These are phyloP conservation scores for Bradypodion ventrale DNA, from an alignment of 2,797 vertebrate species.

Conservation along the genomic window DNA sequence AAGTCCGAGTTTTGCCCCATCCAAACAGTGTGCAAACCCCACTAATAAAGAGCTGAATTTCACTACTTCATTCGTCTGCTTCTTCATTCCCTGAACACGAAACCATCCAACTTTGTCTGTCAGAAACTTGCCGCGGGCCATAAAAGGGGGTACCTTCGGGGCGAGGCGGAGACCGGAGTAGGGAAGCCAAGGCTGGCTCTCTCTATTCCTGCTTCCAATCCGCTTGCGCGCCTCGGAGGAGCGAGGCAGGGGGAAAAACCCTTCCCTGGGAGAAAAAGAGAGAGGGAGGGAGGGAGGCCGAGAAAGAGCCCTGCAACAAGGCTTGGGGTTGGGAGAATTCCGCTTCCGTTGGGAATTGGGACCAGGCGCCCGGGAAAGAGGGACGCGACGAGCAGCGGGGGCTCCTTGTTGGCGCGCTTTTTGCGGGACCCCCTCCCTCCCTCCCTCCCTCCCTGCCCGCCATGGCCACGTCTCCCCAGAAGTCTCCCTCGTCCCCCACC, in stretches of 20 bases:
- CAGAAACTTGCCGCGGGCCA: no score
- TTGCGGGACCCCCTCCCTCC: constrained; percentile 32
- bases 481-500: constrained; percentile 90
- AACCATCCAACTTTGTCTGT: no score
- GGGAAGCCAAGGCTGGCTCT: no score
- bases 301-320: constrained; percentile 75
- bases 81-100: no score
- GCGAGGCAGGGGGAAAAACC: background rate
- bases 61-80: no score
- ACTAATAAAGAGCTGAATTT: no score
- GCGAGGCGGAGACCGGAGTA: background rate
- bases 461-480: constrained; percentile 94
- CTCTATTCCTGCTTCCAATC: no score
- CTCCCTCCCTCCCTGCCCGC: no score
- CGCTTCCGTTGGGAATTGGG: constrained; percentile 89
- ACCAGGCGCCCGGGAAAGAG: constrained; percentile 61
- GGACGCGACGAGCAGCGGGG: constrained; percentile 26
- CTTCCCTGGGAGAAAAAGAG: constrained; percentile 12
- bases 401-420: constrained; percentile 40
- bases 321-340: constrained; percentile 90
- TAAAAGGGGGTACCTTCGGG: background rate
- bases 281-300: constrained; percentile 26
- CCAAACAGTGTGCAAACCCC: no score
- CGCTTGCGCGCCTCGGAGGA: background rate
- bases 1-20: no score